Evolutionary conservation across 35 echinoderm and acorn worm genomes (phyloP).

Genomic region (Patiria miniata): DNA sequence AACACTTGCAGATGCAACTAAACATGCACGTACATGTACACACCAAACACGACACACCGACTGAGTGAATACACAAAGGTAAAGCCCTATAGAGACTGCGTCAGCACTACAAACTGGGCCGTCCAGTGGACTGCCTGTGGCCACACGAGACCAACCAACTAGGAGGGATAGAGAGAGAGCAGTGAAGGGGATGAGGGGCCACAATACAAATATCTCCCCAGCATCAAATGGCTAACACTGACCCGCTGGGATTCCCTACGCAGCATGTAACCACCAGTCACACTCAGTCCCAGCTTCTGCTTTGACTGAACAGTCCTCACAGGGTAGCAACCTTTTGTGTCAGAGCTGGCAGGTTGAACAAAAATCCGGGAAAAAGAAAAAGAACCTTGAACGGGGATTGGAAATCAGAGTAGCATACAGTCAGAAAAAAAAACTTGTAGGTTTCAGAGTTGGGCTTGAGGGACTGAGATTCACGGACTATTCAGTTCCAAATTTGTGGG

Average conservation of each 20-base stretch:
- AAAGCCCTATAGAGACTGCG: background rate
- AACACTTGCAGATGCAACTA: background rate
- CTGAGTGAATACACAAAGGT: conserved; percentile 28
- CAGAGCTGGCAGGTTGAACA: background rate
- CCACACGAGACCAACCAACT: background rate
- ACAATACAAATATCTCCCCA: conserved; percentile 20
- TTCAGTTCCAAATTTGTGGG: background rate
- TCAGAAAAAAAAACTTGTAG: background rate
- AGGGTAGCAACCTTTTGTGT: conserved; percentile 8
- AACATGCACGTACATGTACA: conserved; percentile 22
- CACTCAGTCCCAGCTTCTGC: background rate
- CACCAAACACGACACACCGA: background rate
- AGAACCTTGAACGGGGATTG: conserved; percentile 20
- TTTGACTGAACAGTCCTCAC: conserved; percentile 16
- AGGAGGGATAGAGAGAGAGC: background rate
- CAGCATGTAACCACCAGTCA: conserved; percentile 2
- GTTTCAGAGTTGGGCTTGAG: background rate
- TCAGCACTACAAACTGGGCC: conserved; percentile 4
- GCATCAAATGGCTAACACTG: background rate
- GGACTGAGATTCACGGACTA: background rate
- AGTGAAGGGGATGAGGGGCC: background rate
- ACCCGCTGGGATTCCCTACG: background rate
- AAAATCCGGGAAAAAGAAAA: background rate
- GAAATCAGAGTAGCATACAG: conserved; percentile 1
- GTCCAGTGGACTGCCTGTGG: conserved; percentile 17